phyloP scores from a whole-genome alignment of 2,888 invertebrate species.

The Volucella inanis region DNA sequence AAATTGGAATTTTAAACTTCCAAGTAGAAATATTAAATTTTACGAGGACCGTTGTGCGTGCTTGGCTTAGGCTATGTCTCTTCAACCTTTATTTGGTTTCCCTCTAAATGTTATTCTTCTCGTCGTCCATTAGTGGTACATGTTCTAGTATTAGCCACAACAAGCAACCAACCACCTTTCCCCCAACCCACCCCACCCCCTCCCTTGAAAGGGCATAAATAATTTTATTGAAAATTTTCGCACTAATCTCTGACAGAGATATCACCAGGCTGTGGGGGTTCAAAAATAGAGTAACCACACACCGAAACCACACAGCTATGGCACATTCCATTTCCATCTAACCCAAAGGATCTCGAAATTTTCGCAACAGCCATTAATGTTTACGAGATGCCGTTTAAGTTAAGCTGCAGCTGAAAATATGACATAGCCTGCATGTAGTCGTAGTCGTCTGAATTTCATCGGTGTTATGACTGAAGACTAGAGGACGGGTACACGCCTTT shows the following conservation, averaged over 20 bases:
- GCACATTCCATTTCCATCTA: conserved; percentile 24
- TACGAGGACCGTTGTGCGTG: conserved; percentile 71
- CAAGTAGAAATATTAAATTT: conserved; percentile 75
- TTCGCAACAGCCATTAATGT: conserved; percentile 73
- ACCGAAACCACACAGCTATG: not conserved
- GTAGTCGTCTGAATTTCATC: not conserved
- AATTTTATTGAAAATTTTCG: conserved; percentile 75
- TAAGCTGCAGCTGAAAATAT: conserved; percentile 71
- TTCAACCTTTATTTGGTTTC: conserved; percentile 52
- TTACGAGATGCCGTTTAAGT: conserved; percentile 73
- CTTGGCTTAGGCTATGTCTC: conserved; percentile 58
- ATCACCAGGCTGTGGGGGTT: conserved; percentile 12
- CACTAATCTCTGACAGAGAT: conserved; percentile 72
- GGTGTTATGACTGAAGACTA: conserved; percentile 10
- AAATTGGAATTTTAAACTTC: conserved; percentile 71
- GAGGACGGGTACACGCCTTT: conserved; percentile 31
- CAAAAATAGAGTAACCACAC: conserved; percentile 2
- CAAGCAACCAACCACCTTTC: conserved; percentile 43
- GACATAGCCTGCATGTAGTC: conserved; percentile 60
- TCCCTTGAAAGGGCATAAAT: conserved; percentile 70
- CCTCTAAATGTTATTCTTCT: conserved; percentile 29
- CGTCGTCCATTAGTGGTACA: conserved; percentile 71
- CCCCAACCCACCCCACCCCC: no score
- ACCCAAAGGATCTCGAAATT: conserved; percentile 50
- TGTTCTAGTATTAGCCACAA: conserved; percentile 69